A percentile compares a stretch with the other conserved stretches of the same genome.
Conservation (phyloP, 2,113 vertebrate species). For the Syngnathus floridae region DNA sequence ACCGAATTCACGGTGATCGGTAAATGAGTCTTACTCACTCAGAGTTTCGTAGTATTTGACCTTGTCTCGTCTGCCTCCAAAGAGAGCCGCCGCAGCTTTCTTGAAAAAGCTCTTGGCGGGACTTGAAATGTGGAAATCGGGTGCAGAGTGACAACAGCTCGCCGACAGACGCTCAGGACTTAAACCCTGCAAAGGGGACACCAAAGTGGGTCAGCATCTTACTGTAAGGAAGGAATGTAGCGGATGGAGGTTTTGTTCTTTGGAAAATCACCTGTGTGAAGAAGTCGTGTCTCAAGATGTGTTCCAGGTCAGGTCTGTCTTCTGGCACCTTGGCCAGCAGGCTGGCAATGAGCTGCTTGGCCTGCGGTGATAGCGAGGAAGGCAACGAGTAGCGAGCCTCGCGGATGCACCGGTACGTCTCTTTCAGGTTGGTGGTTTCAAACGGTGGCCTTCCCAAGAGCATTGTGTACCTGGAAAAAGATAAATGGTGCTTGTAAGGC, state of each 20-base stretch:
- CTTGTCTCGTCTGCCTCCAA: slow-evolving; percentile 95
- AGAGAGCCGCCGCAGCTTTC: slow-evolving; percentile 94
- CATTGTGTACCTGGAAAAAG: slow-evolving; percentile 87
- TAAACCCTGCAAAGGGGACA: slow-evolving; percentile 78
- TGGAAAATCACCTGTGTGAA: slow-evolving; percentile 79
- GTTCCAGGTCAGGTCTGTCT: slow-evolving; percentile 86
- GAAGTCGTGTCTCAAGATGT: slow-evolving; percentile 89
- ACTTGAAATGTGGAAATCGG: slow-evolving; percentile 94
- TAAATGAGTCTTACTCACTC: slow-evolving; percentile 75
- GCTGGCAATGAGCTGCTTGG: slow-evolving; percentile 86
- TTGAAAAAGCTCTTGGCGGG: slow-evolving; percentile 97
- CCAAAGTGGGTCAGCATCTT: slow-evolving; percentile 39
- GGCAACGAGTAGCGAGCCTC: slow-evolving; percentile 91
- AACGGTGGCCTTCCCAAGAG: slow-evolving; percentile 90
- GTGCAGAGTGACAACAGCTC: slow-evolving; percentile 89
- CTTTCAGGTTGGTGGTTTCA: slow-evolving; percentile 96
- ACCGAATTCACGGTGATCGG: neutral
- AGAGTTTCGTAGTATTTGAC: slow-evolving; percentile 90
- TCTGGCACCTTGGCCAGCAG: slow-evolving; percentile 90
- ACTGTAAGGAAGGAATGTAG: slow-evolving; percentile 4
- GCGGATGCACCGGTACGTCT: slow-evolving; percentile 92
- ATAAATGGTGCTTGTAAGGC: neutral
- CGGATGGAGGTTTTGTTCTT: slow-evolving; percentile 14
- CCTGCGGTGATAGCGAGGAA: slow-evolving; percentile 81
- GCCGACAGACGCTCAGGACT: slow-evolving; percentile 88